Conservation (phyloP, 2,888 invertebrate species). For the Phaedon cochleariae region DNA sequence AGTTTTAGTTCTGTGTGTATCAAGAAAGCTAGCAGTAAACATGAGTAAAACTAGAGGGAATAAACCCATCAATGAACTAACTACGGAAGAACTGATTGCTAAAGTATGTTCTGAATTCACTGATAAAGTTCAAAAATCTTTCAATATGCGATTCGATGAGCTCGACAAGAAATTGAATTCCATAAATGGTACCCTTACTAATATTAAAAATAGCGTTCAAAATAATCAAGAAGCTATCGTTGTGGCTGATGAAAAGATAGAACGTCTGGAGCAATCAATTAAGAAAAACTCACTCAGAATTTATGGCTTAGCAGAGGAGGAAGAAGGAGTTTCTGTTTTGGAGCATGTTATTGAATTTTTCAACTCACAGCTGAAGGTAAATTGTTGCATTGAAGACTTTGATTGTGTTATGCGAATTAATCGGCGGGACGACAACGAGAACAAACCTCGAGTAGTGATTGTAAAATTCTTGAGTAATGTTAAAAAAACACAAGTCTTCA, state of each 20-base stretch:
- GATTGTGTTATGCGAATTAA: not conserved
- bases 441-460: slow-evolving; percentile 6
- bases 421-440: not conserved
- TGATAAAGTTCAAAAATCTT: not conserved
- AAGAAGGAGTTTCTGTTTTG: not conserved
- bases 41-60: not conserved
- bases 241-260: not conserved
- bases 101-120: not conserved
- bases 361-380: not conserved
- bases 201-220: not conserved
- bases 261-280: not conserved
- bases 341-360: not conserved
- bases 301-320: not conserved
- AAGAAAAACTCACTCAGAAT: not conserved
- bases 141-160: not conserved
- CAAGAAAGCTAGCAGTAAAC: not conserved
- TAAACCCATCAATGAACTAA: not conserved
- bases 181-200: not conserved
- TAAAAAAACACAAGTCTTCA: slow-evolving; percentile 1
- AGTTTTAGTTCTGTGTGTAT: not conserved
- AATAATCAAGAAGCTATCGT: not conserved
- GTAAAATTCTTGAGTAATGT: not conserved
- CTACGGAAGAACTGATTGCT: not conserved
- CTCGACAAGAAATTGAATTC: not conserved
- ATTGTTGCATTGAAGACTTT: not conserved